These are phyloP conservation scores for Gryon sp. DNA, from an alignment of 1,140 invertebrate species.

Conservation along the genomic window DNA sequence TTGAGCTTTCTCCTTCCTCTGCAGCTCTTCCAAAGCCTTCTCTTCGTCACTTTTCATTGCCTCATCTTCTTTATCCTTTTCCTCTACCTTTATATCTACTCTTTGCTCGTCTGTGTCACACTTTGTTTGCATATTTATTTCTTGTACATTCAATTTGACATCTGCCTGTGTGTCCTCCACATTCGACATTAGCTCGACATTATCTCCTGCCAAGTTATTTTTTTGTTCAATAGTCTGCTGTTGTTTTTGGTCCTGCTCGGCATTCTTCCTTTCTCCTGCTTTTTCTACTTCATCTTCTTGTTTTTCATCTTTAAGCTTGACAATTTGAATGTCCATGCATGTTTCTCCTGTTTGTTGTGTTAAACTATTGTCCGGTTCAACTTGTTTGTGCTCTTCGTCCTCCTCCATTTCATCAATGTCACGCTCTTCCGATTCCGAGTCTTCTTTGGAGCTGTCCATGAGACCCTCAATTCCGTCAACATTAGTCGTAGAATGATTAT, in stretches of 20 bases:
- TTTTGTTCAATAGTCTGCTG: not conserved
- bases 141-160: no score
- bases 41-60: not conserved
- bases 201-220: no score
- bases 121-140: no score
- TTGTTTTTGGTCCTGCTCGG: no score
- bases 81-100: not conserved
- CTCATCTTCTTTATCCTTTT: not conserved
- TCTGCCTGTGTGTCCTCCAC: no score
- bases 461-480: slow-evolving; percentile 76
- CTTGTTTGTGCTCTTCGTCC: slow-evolving; percentile 46
- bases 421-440: slow-evolving; percentile 74
- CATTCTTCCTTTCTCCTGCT: no score
- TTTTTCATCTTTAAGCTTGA: no score
- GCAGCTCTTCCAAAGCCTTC: slow-evolving; percentile 1
- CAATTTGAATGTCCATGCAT: no score
- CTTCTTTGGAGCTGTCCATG: slow-evolving; percentile 78
- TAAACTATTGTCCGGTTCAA: slow-evolving; percentile 57
- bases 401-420: slow-evolving; percentile 69
- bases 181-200: no score
- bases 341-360: no score
- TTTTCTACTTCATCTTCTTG: slow-evolving; percentile 24
- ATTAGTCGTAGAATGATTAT: slow-evolving; percentile 70
- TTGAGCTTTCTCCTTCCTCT: slow-evolving; percentile 4
- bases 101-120: no score